These are phyloP conservation scores for Petrocephalus sullivani DNA, from an alignment of 2,797 vertebrate genomes.

Conservation along the genomic window DNA sequence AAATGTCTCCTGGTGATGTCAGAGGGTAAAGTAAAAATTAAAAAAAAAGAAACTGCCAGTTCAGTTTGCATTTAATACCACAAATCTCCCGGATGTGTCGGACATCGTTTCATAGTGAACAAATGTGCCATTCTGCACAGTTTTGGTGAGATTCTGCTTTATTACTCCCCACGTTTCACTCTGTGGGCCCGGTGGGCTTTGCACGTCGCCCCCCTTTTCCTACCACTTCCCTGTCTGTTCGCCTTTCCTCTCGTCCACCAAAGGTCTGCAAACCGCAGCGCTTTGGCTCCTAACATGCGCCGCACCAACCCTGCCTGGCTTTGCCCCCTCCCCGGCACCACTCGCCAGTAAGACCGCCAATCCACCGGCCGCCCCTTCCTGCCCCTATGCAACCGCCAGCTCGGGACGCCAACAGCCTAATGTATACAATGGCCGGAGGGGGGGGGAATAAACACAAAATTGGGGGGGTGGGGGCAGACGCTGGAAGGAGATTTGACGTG, in stretches of 20 bases:
- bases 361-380: not conserved
- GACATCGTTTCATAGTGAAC: not conserved
- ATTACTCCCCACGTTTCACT: not conserved
- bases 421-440: too few species aligned
- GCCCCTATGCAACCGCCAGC: not conserved
- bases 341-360: not conserved
- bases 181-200: not conserved
- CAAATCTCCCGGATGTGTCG: not conserved
- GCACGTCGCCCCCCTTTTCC: not conserved
- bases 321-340: not conserved
- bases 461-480: slow-evolving; percentile 14
- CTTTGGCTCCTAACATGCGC: not conserved
- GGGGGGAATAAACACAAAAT: slow-evolving; percentile 19
- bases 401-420: too few species aligned
- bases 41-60: slow-evolving; percentile 1
- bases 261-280: not conserved
- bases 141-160: not conserved
- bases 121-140: not conserved
- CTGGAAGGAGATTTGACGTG: slow-evolving; percentile 34
- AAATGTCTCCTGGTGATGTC: not conserved
- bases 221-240: too few species aligned
- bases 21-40: slow-evolving; percentile 1
- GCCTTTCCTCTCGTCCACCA: not conserved
- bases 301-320: not conserved
- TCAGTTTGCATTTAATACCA: slow-evolving; percentile 2